A percentile compares a stretch with the other conserved stretches of the same genome.
Conservation (phyloP, 2,113 vertebrate species). For the Hypocryptadius cinnamomeus region DNA sequence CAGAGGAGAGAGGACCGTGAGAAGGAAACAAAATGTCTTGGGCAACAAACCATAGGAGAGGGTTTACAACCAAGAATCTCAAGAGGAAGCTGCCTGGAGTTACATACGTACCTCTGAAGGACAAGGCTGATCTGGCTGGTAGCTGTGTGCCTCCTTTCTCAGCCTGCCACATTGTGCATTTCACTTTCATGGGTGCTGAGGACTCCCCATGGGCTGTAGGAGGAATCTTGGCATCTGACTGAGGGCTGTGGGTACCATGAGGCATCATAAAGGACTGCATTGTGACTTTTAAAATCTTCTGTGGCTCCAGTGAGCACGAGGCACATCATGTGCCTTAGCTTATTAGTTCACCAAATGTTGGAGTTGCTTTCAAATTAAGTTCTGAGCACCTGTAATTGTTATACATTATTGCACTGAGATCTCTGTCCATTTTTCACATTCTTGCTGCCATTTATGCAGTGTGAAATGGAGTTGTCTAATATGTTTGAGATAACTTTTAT, state of each 20-base stretch:
- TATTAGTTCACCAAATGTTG: not conserved
- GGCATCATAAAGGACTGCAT: not conserved
- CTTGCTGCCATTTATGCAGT: not conserved
- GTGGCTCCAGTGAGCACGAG: not conserved
- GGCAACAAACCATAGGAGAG: not conserved
- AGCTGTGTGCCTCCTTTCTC: not conserved
- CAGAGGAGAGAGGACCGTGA: not conserved
- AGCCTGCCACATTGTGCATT: not conserved
- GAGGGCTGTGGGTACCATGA: not conserved
- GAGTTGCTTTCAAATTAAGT: not conserved
- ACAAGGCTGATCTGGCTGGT: not conserved
- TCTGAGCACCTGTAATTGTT: not conserved
- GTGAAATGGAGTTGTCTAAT: not conserved
- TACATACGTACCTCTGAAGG: not conserved
- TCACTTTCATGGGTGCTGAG: not conserved
- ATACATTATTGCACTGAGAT: not conserved
- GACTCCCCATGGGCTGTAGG: not conserved
- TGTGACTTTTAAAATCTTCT: not conserved
- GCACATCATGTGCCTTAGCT: not conserved
- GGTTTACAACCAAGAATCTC: not conserved
- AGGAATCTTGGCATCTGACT: not conserved
- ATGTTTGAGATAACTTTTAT: not conserved
- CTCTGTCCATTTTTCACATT: not conserved
- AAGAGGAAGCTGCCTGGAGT: not conserved
- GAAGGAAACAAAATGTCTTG: not conserved